Conservation (phyloP, 2,888 invertebrate genomes). For the Drosophila subquinaria region DNA sequence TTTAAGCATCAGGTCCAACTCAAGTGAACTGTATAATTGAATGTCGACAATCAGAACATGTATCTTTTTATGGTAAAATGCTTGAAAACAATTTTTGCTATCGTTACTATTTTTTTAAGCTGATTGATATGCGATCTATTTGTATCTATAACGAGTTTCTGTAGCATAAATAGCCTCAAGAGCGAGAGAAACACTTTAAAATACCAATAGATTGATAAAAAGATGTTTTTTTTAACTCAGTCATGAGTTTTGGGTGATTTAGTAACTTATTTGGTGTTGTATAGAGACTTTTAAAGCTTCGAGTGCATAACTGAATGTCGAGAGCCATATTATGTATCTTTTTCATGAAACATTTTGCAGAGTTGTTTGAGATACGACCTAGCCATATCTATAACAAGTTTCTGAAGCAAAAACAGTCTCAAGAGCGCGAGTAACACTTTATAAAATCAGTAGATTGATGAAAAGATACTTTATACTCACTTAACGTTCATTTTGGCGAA, state of each 20-base stretch:
- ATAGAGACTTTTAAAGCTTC: background rate
- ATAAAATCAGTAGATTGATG: background rate
- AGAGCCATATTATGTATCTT: background rate
- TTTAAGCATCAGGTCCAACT: constrained; percentile 14
- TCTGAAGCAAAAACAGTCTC: background rate
- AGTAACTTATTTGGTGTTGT: background rate
- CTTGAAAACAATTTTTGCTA: background rate
- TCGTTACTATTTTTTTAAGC: background rate
- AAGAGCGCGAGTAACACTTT: constrained; percentile 2
- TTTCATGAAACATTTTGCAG: background rate
- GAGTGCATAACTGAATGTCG: background rate
- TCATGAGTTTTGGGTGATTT: background rate
- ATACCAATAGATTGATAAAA: background rate
- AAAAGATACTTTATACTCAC: constrained; percentile 2
- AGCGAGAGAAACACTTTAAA: too few relatives aligned
- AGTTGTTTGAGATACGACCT: background rate
- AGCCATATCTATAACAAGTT: background rate
- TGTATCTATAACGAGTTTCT: background rate
- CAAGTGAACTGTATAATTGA: constrained; percentile 24
- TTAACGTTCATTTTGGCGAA: constrained; percentile 1
- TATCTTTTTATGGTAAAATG: constrained; percentile 8
- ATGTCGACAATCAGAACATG: constrained; percentile 12
- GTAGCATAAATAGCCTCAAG: background rate
- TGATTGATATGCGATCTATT: background rate
- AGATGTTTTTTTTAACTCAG: background rate